Conservation (phyloP, 2,888 invertebrate species). For the Eueremaeus valkanovi region DNA sequence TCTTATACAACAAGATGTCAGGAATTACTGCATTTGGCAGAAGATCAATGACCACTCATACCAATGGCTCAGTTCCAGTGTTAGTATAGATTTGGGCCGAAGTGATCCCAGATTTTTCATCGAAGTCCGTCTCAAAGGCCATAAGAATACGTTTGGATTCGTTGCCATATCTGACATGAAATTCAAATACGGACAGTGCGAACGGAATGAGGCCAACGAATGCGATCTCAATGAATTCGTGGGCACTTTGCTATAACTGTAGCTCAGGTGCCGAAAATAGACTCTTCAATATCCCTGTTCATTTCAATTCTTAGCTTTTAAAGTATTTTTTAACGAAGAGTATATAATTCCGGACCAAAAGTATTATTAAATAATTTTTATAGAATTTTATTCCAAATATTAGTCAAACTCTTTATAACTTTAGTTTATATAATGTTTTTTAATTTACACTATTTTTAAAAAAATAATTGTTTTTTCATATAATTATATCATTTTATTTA, state of each 20-base stretch:
- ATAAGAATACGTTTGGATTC: not conserved
- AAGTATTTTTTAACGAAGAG: no score
- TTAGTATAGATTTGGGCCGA: not conserved
- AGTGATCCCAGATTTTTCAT: constrained; percentile 12
- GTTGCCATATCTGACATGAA: constrained; percentile 1
- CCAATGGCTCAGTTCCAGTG: not conserved
- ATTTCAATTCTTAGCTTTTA: no score
- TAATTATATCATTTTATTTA: no score
- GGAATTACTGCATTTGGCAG: constrained; percentile 20
- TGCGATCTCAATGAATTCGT: not conserved
- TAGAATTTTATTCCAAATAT: no score
- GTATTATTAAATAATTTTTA: no score
- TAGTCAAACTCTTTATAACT: no score
- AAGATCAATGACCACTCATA: not conserved
- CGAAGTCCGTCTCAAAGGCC: not conserved
- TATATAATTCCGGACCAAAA: no score
- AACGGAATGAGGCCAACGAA: not conserved
- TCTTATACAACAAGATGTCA: constrained; percentile 26
- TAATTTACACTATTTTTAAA: no score
- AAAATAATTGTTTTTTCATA: no score
- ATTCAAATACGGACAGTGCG: not conserved
- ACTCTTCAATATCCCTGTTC: no score
- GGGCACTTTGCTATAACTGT: not conserved
- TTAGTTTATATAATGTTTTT: no score
- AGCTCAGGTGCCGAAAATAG: no score